A percentile compares a stretch with the other conserved stretches of the same genome.
Conservation (phyloP, 2,113 vertebrate species). For the Blennius ocellaris region DNA sequence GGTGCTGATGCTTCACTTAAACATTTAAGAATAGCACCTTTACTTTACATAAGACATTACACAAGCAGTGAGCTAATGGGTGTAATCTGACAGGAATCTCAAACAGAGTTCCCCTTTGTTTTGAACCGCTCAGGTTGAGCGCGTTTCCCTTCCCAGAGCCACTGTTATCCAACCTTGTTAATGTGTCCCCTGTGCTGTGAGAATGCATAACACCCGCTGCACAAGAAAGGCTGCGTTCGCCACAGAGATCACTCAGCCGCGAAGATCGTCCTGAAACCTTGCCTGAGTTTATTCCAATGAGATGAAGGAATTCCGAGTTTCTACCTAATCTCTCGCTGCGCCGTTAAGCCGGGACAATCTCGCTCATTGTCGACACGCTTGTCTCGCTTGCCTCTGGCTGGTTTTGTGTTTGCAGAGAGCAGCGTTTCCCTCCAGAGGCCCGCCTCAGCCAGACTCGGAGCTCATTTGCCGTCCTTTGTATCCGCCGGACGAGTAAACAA, state of each 20-base stretch:
- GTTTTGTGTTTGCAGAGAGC: conserved; percentile 19
- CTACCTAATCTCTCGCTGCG: conserved; percentile 21
- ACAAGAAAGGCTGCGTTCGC: conserved; percentile 18
- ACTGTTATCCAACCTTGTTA: conserved; percentile 6
- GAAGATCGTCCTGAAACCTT: conserved; percentile 10
- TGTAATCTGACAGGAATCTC: conserved; percentile 46
- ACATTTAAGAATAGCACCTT: conserved; percentile 9
- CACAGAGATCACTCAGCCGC: conserved; percentile 18
- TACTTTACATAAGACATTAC: conserved; percentile 63
- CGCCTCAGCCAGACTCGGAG: conserved; percentile 7
- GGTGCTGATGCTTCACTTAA: conserved; percentile 7
- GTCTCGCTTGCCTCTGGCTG: conserved; percentile 15
- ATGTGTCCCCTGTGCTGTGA: conserved; percentile 18
- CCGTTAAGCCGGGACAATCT: conserved; percentile 44
- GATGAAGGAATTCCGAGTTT: conserved; percentile 15
- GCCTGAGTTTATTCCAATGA: conserved; percentile 25
- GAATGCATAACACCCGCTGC: conserved; percentile 30
- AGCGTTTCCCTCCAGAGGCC: conserved; percentile 16
- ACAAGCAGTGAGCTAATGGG: conserved; percentile 46
- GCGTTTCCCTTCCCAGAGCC: not conserved
- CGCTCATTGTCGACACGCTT: conserved; percentile 40
- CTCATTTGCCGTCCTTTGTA: conserved; percentile 34
- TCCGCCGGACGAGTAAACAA: conserved; percentile 37
- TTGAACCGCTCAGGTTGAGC: conserved; percentile 14
- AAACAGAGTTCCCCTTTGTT: conserved; percentile 64